Evolutionary conservation across 2,113 vertebrate species (phyloP).

Genomic region (Cryptoleucopteryx plumbea): DNA sequence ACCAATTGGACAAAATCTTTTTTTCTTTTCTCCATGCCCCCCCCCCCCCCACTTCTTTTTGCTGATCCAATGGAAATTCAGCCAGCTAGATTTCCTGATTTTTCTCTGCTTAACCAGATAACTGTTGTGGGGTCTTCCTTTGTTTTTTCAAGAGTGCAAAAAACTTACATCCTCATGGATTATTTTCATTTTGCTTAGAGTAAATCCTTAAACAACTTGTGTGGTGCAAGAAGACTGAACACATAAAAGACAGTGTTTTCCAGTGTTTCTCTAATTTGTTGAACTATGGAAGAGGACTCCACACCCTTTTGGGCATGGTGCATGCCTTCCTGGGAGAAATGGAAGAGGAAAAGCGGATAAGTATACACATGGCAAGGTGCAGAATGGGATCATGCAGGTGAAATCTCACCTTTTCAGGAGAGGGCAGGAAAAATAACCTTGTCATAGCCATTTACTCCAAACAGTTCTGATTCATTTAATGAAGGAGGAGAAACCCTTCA

Average conservation of each 20-base stretch:
- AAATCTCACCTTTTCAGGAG: neutral
- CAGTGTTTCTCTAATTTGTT: neutral
- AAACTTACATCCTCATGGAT: neutral
- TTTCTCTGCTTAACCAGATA: neutral
- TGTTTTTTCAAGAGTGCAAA: neutral
- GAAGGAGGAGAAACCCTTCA: neutral
- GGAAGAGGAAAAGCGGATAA: neutral
- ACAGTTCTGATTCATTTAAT: neutral
- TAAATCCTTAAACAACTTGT: neutral
- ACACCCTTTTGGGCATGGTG: neutral
- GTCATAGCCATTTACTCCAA: neutral
- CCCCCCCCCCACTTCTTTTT: rapidly evolving
- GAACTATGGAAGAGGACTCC: neutral
- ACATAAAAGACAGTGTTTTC: neutral
- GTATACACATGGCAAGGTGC: neutral
- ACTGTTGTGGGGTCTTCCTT: neutral
- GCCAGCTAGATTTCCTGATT: neutral
- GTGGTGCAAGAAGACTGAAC: neutral
- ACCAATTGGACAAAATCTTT: neutral
- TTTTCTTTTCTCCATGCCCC: neutral
- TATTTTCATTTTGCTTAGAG: neutral
- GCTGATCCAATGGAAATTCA: neutral
- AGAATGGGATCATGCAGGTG: neutral
- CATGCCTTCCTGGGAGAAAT: neutral
- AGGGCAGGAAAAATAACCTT: neutral